A percentile compares a stretch with the other conserved stretches of the same genome.
phyloP scores from a whole-genome alignment of 1,140 invertebrate genomes.

The Heliothis subflexa region DNA sequence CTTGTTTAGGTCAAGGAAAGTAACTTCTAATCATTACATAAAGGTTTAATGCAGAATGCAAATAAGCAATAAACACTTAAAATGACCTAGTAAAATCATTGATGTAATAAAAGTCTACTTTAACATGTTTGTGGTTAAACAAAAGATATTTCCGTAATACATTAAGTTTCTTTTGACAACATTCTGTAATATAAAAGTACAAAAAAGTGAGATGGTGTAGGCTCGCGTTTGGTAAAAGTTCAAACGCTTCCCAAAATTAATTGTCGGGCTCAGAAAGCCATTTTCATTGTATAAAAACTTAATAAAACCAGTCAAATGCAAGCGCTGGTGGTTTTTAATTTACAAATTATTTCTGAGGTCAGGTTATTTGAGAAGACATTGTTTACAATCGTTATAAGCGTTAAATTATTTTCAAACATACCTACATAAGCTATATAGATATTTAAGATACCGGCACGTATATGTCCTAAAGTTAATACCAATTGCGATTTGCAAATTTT shows the following conservation, averaged over 20 bases:
- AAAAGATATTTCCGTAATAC: background rate
- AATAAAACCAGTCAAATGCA: slow-evolving; percentile 5
- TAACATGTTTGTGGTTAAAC: background rate
- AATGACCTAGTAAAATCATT: too few relatives aligned
- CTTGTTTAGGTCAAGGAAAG: slow-evolving; percentile 10
- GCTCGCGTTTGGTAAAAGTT: background rate
- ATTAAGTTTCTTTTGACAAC: slow-evolving; percentile 12
- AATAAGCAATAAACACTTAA: background rate
- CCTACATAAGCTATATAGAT: too few relatives aligned
- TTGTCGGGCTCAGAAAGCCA: slow-evolving; percentile 1
- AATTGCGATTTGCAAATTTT: too few relatives aligned
- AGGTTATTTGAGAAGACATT: background rate
- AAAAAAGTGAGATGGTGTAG: background rate
- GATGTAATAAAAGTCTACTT: background rate
- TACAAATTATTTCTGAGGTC: background rate
- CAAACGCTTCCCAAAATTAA: slow-evolving; percentile 11
- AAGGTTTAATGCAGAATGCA: background rate
- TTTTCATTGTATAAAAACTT: slow-evolving; percentile 9
- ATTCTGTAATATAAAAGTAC: background rate
- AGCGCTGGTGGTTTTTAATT: slow-evolving; percentile 1
- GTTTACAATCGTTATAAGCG: too few relatives aligned
- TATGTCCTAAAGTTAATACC: too few relatives aligned
- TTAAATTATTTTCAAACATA: too few relatives aligned
- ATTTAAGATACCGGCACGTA: too few relatives aligned
- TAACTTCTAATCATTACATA: background rate